Evolutionary conservation across 2,113 vertebrate genomes (phyloP).

Genomic region (Odontophorus gujanensis): DNA sequence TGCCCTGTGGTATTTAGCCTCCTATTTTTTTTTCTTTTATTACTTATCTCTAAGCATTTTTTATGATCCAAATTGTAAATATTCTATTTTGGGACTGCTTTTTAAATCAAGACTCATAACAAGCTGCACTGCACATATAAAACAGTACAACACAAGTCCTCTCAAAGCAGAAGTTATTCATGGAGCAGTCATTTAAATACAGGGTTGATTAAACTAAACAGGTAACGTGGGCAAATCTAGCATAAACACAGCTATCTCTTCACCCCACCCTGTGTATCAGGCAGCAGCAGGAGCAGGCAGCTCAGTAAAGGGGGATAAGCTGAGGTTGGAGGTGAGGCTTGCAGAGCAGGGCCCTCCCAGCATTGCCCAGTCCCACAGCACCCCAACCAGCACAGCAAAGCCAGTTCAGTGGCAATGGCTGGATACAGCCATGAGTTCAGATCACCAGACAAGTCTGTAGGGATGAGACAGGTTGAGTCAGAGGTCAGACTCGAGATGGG

Average conservation of each 20-base stretch:
- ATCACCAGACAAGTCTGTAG: not conserved
- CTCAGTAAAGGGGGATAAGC: not conserved
- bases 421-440: not conserved
- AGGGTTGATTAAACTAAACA: not conserved
- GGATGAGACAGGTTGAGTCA: not conserved
- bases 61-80: not conserved
- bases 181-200: not conserved
- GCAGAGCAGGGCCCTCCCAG: not conserved
- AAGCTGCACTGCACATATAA: accelerated
- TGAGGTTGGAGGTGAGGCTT: accelerated
- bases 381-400: not conserved
- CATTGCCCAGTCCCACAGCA: accelerated
- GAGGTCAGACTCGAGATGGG: not conserved
- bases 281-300: not conserved
- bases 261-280: not conserved
- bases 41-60: not conserved
- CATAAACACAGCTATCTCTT: not conserved
- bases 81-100: not conserved
- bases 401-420: not conserved
- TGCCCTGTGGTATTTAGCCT: not conserved
- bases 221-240: not conserved
- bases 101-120: not conserved
- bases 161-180: not conserved
- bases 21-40: not conserved
- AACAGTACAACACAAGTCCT: not conserved